Base-by-base conservation (phyloP, 2,797 vertebrate genomes). In the Etheostoma perlongum region DNA sequence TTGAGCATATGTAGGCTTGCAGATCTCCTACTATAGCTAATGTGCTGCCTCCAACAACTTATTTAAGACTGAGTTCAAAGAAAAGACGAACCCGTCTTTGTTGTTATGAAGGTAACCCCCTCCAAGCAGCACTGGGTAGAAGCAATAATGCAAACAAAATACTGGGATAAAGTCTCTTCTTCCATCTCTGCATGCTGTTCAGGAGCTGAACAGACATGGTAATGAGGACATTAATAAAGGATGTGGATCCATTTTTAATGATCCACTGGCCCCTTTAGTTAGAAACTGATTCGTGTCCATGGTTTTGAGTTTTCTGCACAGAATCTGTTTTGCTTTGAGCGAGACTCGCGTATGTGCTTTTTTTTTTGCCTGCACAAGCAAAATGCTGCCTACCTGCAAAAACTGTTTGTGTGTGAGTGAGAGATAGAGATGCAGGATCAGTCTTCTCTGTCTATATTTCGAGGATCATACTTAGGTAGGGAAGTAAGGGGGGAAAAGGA, bases 221-320 rank as follows among this genome's bases (percentile, higher is more conserved):
- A 94, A 92, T 88, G 85, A 91, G 91, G 75, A 49, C 80, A 91
- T 92, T 86, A 92, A 93, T 93, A 93, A 93, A 90, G 84, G 76
- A 93, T 92, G 87, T 9, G 2, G 78, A 93, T 94, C 67, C 83
- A 92, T 93, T 87, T 92, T 94, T 93, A 92, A 93, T 94, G 84
- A 89, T 84, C 49, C 82, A 16, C 90, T 85, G 88, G 81, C 90
- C 90, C 81, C 81, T 90, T 90, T 90, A 81, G 79, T 85, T 88
- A 76, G 67, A 78, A 87, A 90, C 77, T 6, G 67, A 84, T 81
- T 79, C 19, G 9, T 77, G 80, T 81, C 80, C 8, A 2, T 19
- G 52, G 51, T 80, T 40, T 12, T 36, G 78, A 74, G 74, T 76
- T 75, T 63, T 76, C 60, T 51, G 15, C 55, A 77, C 55, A 27